Conservation (phyloP, 2,888 invertebrate species). For the Ametastegia equiseti region DNA sequence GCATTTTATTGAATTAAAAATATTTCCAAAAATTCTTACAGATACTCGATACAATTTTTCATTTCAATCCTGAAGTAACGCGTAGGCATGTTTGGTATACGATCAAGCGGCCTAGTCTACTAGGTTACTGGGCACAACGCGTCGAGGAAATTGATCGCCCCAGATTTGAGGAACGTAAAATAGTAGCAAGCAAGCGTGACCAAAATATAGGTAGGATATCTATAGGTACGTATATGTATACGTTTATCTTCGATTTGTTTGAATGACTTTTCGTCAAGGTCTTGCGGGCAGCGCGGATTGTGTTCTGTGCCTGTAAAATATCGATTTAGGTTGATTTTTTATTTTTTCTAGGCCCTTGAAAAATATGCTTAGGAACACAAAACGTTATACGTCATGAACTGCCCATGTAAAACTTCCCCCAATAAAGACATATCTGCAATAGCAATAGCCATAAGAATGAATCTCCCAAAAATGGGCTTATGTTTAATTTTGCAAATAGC, state of each 20-base stretch:
- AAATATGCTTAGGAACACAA: background rate
- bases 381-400: too few species aligned
- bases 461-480: too few species aligned
- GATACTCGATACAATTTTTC: too few species aligned
- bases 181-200: conserved; percentile 10
- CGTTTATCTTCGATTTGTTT: conserved; percentile 28
- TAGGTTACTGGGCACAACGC: background rate
- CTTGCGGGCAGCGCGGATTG: background rate
- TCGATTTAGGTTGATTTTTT: conserved; percentile 13
- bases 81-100: too few species aligned
- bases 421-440: background rate
- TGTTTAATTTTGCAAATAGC: too few species aligned
- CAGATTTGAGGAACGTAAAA: conserved; percentile 17
- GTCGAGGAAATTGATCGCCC: conserved; percentile 24
- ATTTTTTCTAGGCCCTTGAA: background rate
- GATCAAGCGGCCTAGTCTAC: too few species aligned
- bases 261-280: conserved; percentile 29
- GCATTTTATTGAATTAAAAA: background rate
- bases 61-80: too few species aligned
- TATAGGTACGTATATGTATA: background rate
- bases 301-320: background rate
- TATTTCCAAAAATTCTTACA: too few species aligned
- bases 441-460: too few species aligned
- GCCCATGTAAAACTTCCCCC: background rate
- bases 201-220: conserved; percentile 37